Conservation (phyloP, 2,797 vertebrate genomes). For the Rachycentron canadum region DNA sequence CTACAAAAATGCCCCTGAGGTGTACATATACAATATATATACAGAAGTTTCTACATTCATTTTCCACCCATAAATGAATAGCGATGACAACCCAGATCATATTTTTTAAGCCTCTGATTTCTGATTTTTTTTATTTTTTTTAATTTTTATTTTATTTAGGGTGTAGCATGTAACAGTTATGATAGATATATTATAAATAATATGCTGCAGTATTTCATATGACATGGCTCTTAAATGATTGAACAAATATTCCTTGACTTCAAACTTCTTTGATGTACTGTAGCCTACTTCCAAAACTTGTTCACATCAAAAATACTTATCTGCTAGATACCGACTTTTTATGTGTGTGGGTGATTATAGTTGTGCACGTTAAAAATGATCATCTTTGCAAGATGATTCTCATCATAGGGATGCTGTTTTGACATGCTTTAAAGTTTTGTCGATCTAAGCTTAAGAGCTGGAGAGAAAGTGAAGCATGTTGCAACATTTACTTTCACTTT, state of each 20-base stretch:
- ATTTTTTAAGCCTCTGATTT: not conserved
- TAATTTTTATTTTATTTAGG: not conserved
- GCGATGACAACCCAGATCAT: not conserved
- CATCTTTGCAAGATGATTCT: constrained; percentile 5
- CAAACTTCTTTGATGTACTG: constrained; percentile 6
- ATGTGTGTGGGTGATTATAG: constrained; percentile 15
- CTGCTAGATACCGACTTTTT: constrained; percentile 1
- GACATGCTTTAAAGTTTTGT: constrained; percentile 10
- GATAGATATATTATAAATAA: not conserved
- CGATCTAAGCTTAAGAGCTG: not conserved
- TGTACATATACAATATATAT: not conserved
- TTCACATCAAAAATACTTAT: constrained; percentile 1
- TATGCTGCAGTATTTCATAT: not conserved
- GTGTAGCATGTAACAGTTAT: not conserved
- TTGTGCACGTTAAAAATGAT: constrained; percentile 13
- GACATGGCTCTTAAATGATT: not conserved
- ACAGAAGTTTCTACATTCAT: not conserved
- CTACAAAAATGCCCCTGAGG: not conserved
- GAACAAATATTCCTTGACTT: not conserved
- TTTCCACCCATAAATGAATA: not conserved
- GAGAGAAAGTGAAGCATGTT: constrained; percentile 3
- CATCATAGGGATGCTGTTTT: constrained; percentile 1
- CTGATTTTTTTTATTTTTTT: too few relatives aligned
- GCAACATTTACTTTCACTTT: not conserved
- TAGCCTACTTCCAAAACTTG: not conserved